A percentile compares a stretch with the other conserved stretches of the same genome.
These are phyloP conservation scores for Dendrolimus punctatus DNA, from an alignment of 1,140 invertebrate species.

Conservation along the genomic window DNA sequence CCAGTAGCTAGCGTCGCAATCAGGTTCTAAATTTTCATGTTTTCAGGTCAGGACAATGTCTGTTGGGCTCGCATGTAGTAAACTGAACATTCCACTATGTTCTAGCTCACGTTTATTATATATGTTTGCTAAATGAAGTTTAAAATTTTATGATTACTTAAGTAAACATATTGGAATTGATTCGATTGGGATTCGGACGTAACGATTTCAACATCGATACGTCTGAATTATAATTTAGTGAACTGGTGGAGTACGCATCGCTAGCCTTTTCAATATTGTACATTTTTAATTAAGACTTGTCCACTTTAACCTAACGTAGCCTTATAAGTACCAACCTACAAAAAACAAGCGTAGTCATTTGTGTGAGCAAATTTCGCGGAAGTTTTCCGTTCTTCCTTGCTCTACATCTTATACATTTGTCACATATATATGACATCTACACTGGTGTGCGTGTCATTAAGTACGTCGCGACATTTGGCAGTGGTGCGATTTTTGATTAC, in stretches of 20 bases:
- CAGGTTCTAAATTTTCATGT: too few species aligned
- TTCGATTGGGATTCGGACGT: too few species aligned
- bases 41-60: too few species aligned
- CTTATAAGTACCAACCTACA: slow-evolving; percentile 55
- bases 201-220: background rate
- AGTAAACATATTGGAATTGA: too few species aligned
- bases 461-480: slow-evolving; percentile 16
- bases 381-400: slow-evolving; percentile 51
- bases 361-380: slow-evolving; percentile 64
- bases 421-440: slow-evolving; percentile 27
- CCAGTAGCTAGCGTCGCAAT: too few species aligned
- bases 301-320: slow-evolving; percentile 27
- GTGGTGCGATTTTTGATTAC: background rate
- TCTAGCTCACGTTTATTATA: too few species aligned
- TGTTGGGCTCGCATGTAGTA: too few species aligned
- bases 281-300: slow-evolving; percentile 21
- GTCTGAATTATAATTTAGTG: background rate
- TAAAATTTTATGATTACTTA: too few species aligned
- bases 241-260: slow-evolving; percentile 18
- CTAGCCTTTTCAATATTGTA: too few species aligned
- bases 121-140: too few species aligned
- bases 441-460: slow-evolving; percentile 32
- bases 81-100: too few species aligned
- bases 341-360: slow-evolving; percentile 70
- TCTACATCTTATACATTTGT: slow-evolving; percentile 27